Base-by-base conservation (phyloP, 2,888 invertebrate species). In the Eremobia ochroleuca region DNA sequence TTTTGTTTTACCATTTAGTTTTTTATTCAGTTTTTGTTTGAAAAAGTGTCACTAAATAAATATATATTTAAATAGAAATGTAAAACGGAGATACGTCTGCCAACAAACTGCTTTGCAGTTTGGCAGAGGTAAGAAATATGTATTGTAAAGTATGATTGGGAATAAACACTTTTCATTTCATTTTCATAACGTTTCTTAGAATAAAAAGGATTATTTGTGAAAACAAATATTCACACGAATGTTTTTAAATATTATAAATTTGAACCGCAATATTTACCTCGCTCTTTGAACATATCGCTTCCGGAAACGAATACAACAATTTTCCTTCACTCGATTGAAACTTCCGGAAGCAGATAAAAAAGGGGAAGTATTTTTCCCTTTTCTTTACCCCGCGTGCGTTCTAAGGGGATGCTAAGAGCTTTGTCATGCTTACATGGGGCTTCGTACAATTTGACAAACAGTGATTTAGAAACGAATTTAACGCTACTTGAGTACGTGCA, bases 291-390 rank as follows among this genome's bases (percentile, higher is more conserved):
- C n/a, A 55, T 46, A 74, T 78, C 49, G 49, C 4, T 67, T 62
- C 43, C 49, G 61, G 83, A 73, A 82, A 62, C 49, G 15, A 55
- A 31, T 59, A 25, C 28, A 65, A 58, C 62, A 74, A 49, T n/a
- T 71, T 82, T 79, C 73, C 83, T 25, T 59, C 15, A 61, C 25
- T 37, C 58, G 73, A 73, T 70, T 73, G 73, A 70, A 78, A 70
- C 49, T 52, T 73, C 62, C 73, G 62, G 18, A 55, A 58, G 52
- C 28, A 31, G 40, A 70, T 73, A 82, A 69, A 82, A 40, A 61
- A 18, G n/a, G 52, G 81, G 61, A 67, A 82, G 34, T 18, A 58
- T 73, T 82, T 68, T 37, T 15, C 46, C 49, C 61, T 61, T 46
- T 43, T 78, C 55, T 6, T 40, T 72, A 58, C 34, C 2, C 25